phyloP scores from a whole-genome alignment of 2,113 vertebrate genomes.

The Rhineura floridana region DNA sequence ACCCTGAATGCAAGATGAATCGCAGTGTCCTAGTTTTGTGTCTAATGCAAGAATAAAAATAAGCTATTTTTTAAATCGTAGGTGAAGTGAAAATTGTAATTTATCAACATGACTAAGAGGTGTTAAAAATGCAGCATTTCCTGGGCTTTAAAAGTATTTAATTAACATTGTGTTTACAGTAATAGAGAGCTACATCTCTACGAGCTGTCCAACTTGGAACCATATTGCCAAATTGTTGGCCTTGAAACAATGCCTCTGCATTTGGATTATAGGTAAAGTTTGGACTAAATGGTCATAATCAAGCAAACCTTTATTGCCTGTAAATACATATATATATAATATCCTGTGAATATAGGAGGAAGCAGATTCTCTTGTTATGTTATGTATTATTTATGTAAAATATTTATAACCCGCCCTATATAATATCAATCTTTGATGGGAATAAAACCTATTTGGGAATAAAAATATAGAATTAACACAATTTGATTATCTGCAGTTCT shows the following conservation, averaged over 20 bases:
- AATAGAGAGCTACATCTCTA: slow-evolving; percentile 55
- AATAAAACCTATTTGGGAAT: neutral
- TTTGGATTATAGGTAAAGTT: slow-evolving; percentile 16
- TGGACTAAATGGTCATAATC: neutral
- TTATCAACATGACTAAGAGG: slow-evolving; percentile 6
- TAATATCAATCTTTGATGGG: neutral
- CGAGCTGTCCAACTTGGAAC: slow-evolving; percentile 59
- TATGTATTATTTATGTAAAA: too few species aligned
- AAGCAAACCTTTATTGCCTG: neutral
- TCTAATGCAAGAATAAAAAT: slow-evolving; percentile 2
- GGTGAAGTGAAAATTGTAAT: slow-evolving; percentile 15
- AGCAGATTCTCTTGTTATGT: too few species aligned
- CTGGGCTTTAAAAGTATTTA: slow-evolving; percentile 6
- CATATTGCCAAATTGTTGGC: slow-evolving; percentile 40
- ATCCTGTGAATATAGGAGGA: neutral
- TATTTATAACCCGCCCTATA: too few species aligned
- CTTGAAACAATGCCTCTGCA: slow-evolving; percentile 39
- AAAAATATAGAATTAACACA: neutral
- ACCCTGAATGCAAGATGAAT: slow-evolving; percentile 17
- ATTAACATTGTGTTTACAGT: slow-evolving; percentile 43
- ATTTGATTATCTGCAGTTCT: neutral
- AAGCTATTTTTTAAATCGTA: neutral
- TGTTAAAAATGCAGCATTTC: slow-evolving; percentile 29
- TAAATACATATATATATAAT: neutral
- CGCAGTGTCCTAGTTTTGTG: slow-evolving; percentile 34